A percentile compares a stretch with the other conserved stretches of the same genome.
These are phyloP conservation scores for Gari tellinella DNA, from an alignment of 2,888 invertebrate genomes.

Conservation along the genomic window DNA sequence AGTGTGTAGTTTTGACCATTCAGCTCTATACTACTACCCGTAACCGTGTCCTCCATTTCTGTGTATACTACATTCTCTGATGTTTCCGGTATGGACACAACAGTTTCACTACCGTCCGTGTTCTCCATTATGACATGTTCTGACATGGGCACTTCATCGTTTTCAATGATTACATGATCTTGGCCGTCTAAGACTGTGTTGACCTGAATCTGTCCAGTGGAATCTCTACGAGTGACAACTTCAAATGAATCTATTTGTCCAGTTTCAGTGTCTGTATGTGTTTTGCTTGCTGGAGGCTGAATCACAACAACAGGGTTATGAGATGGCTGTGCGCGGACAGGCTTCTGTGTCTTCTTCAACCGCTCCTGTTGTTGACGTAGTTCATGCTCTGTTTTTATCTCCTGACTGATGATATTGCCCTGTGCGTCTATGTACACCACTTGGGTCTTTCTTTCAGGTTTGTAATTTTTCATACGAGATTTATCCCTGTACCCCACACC, in stretches of 20 bases:
- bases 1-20: conserved; percentile 53
- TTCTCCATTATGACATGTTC: conserved; percentile 8
- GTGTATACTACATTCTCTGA: conserved; percentile 8
- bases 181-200: conserved; percentile 27
- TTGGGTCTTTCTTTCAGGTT: conserved; percentile 22
- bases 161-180: conserved; percentile 1
- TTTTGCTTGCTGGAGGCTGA: not conserved
- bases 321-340: too few species aligned
- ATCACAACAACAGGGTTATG: too few species aligned
- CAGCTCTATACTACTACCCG: conserved; percentile 26
- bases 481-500: conserved; percentile 52
- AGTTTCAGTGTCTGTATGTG: not conserved
- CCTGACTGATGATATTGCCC: conserved; percentile 44
- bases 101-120: conserved; percentile 1
- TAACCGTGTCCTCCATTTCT: conserved; percentile 4
- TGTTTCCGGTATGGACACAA: conserved; percentile 7
- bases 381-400: conserved; percentile 13
- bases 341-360: not conserved
- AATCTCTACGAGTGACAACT: conserved; percentile 34
- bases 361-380: conserved; percentile 10
- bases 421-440: conserved; percentile 54
- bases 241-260: conserved; percentile 26
- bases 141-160: not conserved
- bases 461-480: conserved; percentile 18
- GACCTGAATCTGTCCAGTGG: conserved; percentile 32